Evolutionary conservation across 2,888 invertebrate species (phyloP).

Genomic region (Sclerodermus sp.): DNA sequence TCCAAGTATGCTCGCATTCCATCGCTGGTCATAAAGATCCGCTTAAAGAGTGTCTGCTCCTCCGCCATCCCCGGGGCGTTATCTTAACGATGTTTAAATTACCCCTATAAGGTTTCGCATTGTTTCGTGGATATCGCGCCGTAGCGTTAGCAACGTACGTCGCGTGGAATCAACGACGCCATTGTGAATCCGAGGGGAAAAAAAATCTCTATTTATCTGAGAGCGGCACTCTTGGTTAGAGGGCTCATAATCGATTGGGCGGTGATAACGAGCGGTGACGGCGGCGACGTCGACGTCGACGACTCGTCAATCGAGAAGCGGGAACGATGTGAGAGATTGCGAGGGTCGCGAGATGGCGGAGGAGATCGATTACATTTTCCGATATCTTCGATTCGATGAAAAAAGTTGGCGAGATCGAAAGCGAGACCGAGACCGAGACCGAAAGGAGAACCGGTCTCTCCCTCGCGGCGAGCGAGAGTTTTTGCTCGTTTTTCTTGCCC

Average conservation of each 20-base stretch:
- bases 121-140: not conserved
- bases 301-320: no score
- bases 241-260: no score
- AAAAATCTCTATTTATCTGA: no score
- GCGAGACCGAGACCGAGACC: conserved; percentile 21
- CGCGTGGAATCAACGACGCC: no score
- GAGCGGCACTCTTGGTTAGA: no score
- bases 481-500: not conserved
- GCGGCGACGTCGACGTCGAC: no score
- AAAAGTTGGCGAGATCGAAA: conserved; percentile 19
- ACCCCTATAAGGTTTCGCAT: not conserved
- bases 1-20: no score
- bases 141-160: not conserved
- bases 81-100: conserved; percentile 12
- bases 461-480: conserved; percentile 11
- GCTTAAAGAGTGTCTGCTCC: not conserved
- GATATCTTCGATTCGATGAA: conserved; percentile 8
- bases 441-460: conserved; percentile 26
- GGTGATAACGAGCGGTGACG: no score
- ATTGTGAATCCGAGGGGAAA: no score
- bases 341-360: no score
- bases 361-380: not conserved
- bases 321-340: no score
- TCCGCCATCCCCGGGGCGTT: not conserved
- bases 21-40: not conserved